Percentiles rank a stretch among this genome's conserved stretches.
Evolutionary conservation across 2,888 invertebrate species (phyloP).

Genomic region (Nyleta sp.): DNA sequence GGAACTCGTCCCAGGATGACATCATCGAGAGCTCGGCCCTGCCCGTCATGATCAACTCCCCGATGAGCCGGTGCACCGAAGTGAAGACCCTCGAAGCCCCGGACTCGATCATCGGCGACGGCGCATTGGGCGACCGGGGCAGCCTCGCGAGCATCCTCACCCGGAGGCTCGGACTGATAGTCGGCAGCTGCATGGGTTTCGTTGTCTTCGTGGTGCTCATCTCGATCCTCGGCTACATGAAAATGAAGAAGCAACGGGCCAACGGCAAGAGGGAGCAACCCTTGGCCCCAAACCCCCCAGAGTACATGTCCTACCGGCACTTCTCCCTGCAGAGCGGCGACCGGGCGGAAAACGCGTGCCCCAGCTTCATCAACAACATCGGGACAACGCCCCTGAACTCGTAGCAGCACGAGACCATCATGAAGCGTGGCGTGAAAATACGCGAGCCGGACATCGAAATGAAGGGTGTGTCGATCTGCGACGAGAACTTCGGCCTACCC

Average conservation of each 20-base stretch:
- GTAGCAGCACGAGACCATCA: constrained; percentile 78
- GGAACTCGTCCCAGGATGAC: constrained; percentile 84
- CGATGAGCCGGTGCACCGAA: constrained; percentile 90
- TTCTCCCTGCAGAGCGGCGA: constrained; percentile 88
- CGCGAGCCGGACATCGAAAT: constrained; percentile 76
- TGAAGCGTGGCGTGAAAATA: constrained; percentile 69
- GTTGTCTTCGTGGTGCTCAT: constrained; percentile 93
- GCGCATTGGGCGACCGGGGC: constrained; percentile 86
- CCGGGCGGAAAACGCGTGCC: constrained; percentile 78
- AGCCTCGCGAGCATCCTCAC: constrained; percentile 90
- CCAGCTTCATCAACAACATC: constrained; percentile 80
- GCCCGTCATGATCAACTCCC: constrained; percentile 87
- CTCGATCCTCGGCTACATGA: constrained; percentile 92
- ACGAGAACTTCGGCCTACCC: constrained; percentile 56
- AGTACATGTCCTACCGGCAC: constrained; percentile 91
- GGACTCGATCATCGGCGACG: constrained; percentile 85
- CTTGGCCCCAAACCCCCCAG: constrained; percentile 87
- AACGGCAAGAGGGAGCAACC: constrained; percentile 88
- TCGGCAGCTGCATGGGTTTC: constrained; percentile 94
- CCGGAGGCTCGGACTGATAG: constrained; percentile 91
- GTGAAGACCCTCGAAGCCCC: constrained; percentile 90
- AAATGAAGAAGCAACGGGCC: constrained; percentile 91
- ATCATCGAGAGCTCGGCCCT: constrained; percentile 85
- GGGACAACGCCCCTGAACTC: constrained; percentile 78
- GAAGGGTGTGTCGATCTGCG: constrained; percentile 74